A percentile compares a stretch with the other conserved stretches of the same genome.
Evolutionary conservation across 1,140 invertebrate genomes (phyloP).

Genomic region (Acyrthosiphon pisum): DNA sequence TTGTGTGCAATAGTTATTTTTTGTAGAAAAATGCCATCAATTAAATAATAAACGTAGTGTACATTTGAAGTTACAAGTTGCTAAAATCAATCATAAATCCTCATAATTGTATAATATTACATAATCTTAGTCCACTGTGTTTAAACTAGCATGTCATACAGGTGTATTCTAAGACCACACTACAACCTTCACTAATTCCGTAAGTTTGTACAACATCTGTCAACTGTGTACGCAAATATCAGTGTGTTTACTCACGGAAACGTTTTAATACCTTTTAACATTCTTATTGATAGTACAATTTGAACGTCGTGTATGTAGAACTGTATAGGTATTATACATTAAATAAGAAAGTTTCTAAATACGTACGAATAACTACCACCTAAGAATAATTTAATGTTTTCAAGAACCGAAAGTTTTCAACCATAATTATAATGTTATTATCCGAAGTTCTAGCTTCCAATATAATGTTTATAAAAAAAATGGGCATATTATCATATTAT

Average conservation of each 20-base stretch:
- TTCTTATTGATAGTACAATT: neutral
- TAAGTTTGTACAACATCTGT: neutral
- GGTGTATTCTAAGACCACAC: neutral
- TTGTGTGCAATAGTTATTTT: neutral
- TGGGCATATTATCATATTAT: neutral
- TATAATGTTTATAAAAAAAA: neutral
- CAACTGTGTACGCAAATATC: neutral
- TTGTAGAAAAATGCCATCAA: neutral
- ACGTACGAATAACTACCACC: neutral
- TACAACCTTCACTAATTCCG: neutral
- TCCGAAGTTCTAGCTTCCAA: neutral
- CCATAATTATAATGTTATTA: neutral
- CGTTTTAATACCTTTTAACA: neutral
- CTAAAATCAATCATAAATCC: neutral
- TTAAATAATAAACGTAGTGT: neutral
- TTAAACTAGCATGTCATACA: neutral
- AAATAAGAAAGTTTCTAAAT: neutral
- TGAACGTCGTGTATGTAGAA: neutral
- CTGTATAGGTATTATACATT: neutral
- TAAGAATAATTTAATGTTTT: neutral
- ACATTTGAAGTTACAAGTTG: neutral
- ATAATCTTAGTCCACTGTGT: neutral
- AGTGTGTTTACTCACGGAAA: neutral
- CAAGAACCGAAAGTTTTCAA: neutral
- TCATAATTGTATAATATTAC: neutral